These are phyloP conservation scores for Drosophila punjabiensis DNA, from an alignment of 1,140 invertebrate genomes.

Conservation along the genomic window DNA sequence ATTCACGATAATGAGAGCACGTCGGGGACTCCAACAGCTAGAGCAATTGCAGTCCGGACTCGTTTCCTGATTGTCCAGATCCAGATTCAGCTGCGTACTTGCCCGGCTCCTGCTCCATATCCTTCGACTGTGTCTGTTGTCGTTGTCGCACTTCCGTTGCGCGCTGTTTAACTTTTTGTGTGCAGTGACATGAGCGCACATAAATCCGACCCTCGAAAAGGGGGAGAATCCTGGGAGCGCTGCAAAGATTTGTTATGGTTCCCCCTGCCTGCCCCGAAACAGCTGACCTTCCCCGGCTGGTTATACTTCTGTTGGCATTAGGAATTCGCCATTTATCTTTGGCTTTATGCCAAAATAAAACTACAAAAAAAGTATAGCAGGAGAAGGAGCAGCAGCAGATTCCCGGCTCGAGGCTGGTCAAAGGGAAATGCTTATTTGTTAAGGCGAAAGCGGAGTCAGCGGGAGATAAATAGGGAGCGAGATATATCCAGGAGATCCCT, in stretches of 20 bases:
- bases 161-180: slow-evolving; percentile 83
- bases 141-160: slow-evolving; percentile 78
- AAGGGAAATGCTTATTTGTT: slow-evolving; percentile 74
- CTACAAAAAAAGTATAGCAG: slow-evolving; percentile 25
- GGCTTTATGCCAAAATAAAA: slow-evolving; percentile 76
- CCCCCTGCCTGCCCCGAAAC: too few relatives aligned
- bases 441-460: slow-evolving; percentile 5
- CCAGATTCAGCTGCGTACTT: slow-evolving; percentile 6
- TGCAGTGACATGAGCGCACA: slow-evolving; percentile 78
- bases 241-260: slow-evolving; percentile 73
- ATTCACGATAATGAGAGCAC: slow-evolving; percentile 68
- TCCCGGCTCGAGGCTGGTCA: slow-evolving; percentile 41
- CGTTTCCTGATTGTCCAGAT: slow-evolving; percentile 56
- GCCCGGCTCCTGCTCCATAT: slow-evolving; percentile 9
- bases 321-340: slow-evolving; percentile 79
- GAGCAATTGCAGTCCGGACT: slow-evolving; percentile 59
- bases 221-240: slow-evolving; percentile 27
- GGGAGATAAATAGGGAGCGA: slow-evolving; percentile 17
- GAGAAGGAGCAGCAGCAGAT: slow-evolving; percentile 17
- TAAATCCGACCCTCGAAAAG: slow-evolving; percentile 64
- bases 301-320: slow-evolving; percentile 75
- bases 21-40: slow-evolving; percentile 54
- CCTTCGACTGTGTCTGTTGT: slow-evolving; percentile 28
- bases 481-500: slow-evolving; percentile 27
- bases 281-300: slow-evolving; percentile 65